Percentiles rank a stretch among this genome's conserved stretches.
Evolutionary conservation across 2,888 invertebrate species (phyloP).

Genomic region (Harmothoe impar): DNA sequence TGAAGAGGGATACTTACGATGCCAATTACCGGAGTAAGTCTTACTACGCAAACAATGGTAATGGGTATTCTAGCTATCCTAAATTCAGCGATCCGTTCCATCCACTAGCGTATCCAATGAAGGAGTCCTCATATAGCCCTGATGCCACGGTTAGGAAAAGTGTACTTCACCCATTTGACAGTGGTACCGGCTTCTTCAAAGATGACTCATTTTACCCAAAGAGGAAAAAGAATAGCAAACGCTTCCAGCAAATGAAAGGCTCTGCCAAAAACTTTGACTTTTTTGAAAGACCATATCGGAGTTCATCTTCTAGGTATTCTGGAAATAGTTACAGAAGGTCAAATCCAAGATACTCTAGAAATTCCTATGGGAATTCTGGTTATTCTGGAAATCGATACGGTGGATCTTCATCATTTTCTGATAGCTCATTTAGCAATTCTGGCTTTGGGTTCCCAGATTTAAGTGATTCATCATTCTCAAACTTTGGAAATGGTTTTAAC

Average conservation of each 20-base stretch:
- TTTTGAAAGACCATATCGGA: neutral
- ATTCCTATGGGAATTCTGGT: no score
- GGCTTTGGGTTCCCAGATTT: no score
- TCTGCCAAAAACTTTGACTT: neutral
- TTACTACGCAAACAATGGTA: neutral
- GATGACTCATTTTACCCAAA: neutral
- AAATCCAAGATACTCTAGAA: neutral
- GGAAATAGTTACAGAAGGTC: neutral
- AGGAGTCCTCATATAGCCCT: neutral
- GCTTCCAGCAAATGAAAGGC: neutral
- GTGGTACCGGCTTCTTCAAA: neutral
- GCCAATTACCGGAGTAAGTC: neutral
- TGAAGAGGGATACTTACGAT: neutral
- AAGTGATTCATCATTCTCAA: no score
- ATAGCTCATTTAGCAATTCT: no score
- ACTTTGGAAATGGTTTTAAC: no score
- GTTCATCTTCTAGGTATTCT: conserved; percentile 14
- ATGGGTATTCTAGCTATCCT: neutral
- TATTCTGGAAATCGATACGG: no score
- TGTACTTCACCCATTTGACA: neutral
- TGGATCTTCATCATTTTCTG: no score
- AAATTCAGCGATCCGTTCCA: conserved; percentile 3
- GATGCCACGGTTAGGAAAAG: neutral
- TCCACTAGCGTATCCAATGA: neutral
- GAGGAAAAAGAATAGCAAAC: neutral